A percentile compares a stretch with the other conserved stretches of the same genome.
These are phyloP conservation scores for Muntiacus muntjak DNA, from an alignment of 2,113 vertebrate species.

Conservation along the genomic window DNA sequence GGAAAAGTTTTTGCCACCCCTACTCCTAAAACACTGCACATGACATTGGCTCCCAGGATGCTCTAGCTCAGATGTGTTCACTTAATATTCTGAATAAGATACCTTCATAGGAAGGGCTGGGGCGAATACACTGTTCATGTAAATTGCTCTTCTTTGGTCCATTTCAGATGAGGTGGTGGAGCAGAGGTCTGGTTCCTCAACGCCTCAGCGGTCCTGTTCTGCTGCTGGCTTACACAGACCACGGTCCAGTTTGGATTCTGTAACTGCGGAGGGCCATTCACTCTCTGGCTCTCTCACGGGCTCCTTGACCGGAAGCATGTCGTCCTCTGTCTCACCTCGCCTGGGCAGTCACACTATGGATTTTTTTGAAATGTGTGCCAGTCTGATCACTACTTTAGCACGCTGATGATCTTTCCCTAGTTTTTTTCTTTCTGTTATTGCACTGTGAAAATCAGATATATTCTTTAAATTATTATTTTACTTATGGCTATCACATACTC, in stretches of 20 bases:
- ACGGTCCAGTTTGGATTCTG: conserved; percentile 91
- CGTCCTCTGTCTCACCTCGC: conserved; percentile 83
- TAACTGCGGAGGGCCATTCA: conserved; percentile 79
- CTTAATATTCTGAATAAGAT: background rate
- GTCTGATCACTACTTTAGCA: conserved; percentile 95
- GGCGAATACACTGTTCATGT: background rate
- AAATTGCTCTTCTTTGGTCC: background rate
- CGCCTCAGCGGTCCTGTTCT: conserved; percentile 94
- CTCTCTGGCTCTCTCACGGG: conserved; percentile 90
- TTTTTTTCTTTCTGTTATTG: conserved; percentile 38
- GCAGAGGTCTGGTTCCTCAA: conserved; percentile 93
- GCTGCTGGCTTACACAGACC: conserved; percentile 89
- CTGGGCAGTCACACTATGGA: conserved; percentile 99
- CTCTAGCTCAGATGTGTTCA: background rate
- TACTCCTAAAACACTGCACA: background rate
- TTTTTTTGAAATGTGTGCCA: conserved; percentile 99
- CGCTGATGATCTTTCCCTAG: conserved; percentile 80
- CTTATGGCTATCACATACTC: background rate
- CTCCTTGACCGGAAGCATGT: conserved; percentile 85
- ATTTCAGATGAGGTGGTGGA: conserved; percentile 91
- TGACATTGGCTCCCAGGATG: background rate
- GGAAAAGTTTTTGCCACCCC: background rate
- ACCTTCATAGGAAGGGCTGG: background rate
- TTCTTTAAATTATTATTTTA: conserved; percentile 52
- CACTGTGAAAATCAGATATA: conserved; percentile 70